Percentiles rank a stretch among this genome's conserved stretches.
Conservation (phyloP, 2,113 vertebrate species). For the Mormyrus iriodes region DNA sequence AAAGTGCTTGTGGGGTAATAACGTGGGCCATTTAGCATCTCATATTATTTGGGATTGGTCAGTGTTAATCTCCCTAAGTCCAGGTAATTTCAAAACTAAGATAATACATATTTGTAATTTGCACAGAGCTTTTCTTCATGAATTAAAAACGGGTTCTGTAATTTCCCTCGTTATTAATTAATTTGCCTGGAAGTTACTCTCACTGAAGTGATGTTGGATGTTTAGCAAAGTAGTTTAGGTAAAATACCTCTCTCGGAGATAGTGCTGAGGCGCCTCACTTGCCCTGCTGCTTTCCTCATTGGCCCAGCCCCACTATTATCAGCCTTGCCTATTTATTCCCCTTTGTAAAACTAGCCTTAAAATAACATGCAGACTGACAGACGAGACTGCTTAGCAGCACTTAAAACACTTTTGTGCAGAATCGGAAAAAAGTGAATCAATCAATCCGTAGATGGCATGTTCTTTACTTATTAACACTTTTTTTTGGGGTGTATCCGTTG, state of each 20-base stretch:
- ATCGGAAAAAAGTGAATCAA: neutral
- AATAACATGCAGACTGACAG: neutral
- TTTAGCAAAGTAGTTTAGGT: constrained; percentile 1
- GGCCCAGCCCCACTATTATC: neutral
- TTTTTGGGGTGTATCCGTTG: constrained; percentile 18
- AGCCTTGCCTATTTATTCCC: neutral
- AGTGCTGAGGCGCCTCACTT: neutral
- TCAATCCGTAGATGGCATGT: neutral
- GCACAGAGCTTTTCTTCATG: constrained; percentile 5
- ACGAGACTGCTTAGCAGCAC: neutral
- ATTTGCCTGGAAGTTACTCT: neutral
- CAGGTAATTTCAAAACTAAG: constrained; percentile 4
- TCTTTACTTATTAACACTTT: neutral
- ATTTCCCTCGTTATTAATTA: constrained; percentile 8
- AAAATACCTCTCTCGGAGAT: neutral
- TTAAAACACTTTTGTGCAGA: neutral
- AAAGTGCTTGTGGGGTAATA: neutral
- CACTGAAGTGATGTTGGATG: neutral
- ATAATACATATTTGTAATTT: constrained; percentile 8
- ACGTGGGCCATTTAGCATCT: neutral
- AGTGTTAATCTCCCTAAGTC: neutral
- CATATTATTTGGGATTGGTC: neutral
- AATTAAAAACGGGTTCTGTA: neutral
- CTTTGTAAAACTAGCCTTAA: neutral
- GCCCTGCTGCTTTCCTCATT: neutral